A percentile compares a stretch with the other conserved stretches of the same genome.
These are phyloP conservation scores for Aulostomus chinensis DNA, from an alignment of 2,797 vertebrate species.

Conservation along the genomic window DNA sequence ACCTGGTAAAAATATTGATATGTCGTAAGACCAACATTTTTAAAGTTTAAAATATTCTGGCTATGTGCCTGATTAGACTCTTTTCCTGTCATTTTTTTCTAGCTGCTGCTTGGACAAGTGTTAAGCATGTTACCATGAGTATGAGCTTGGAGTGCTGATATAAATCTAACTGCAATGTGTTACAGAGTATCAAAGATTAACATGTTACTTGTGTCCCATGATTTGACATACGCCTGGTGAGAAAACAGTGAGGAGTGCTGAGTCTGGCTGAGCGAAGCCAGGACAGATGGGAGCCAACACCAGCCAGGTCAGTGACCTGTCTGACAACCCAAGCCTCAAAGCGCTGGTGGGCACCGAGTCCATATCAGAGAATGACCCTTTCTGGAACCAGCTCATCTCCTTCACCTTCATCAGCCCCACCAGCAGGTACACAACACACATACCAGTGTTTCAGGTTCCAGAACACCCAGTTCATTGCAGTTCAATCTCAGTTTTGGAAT, in stretches of 20 bases:
- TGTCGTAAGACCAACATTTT: too few relatives aligned
- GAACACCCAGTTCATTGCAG: too few relatives aligned
- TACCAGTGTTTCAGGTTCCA: not conserved
- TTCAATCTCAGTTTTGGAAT: not conserved
- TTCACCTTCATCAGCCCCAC: constrained; percentile 94
- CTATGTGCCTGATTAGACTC: too few relatives aligned
- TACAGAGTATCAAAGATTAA: not conserved
- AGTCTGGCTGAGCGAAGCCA: constrained; percentile 59
- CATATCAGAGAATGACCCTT: constrained; percentile 94
- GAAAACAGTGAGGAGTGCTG: constrained; percentile 40
- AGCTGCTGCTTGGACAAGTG: too few relatives aligned
- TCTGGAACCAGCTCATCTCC: constrained; percentile 99
- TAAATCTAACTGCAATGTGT: too few relatives aligned
- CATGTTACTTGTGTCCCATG: constrained; percentile 8
- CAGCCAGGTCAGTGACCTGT: constrained; percentile 92
- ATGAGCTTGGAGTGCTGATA: too few relatives aligned
- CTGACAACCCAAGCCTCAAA: constrained; percentile 89
- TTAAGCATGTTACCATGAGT: too few relatives aligned
- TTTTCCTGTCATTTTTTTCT: too few relatives aligned
- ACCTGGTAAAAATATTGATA: too few relatives aligned
- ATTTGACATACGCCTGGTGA: constrained; percentile 44
- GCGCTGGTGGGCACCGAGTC: constrained; percentile 88
- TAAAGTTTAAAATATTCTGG: too few relatives aligned
- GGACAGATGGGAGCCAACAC: constrained; percentile 94
- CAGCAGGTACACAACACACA: constrained; percentile 83